These are phyloP conservation scores for Eupithecia exiguata DNA, from an alignment of 2,888 invertebrate genomes.

Conservation along the genomic window DNA sequence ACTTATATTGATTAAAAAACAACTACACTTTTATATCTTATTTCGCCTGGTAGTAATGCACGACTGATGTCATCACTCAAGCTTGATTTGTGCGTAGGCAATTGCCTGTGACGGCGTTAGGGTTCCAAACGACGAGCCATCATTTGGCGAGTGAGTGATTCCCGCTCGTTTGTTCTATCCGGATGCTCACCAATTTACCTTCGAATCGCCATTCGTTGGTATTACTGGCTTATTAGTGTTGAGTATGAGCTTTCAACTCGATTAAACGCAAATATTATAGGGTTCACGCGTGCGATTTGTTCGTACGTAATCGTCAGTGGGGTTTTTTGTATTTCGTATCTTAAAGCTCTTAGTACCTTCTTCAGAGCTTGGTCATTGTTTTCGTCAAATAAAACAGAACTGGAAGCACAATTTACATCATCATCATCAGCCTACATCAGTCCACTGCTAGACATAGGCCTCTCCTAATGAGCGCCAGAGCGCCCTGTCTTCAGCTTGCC, in stretches of 20 bases:
- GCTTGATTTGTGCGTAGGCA: constrained; percentile 28
- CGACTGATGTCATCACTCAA: not conserved
- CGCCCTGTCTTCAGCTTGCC: too few species aligned
- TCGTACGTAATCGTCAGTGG: not conserved
- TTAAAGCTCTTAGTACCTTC: not conserved
- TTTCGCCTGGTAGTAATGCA: not conserved
- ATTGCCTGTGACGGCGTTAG: constrained; percentile 33
- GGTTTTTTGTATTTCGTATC: too few species aligned
- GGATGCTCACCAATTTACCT: constrained; percentile 53
- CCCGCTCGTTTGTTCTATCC: constrained; percentile 55
- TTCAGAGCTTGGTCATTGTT: not conserved
- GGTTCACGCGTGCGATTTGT: not conserved
- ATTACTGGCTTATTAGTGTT: constrained; percentile 50
- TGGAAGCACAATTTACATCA: too few species aligned
- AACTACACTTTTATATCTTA: not conserved
- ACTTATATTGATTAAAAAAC: not conserved
- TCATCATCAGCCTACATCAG: too few species aligned
- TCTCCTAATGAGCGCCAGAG: too few species aligned
- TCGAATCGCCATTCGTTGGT: constrained; percentile 20
- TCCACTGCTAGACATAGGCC: too few species aligned
- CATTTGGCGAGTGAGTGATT: constrained; percentile 48
- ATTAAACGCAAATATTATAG: not conserved
- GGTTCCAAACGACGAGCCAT: constrained; percentile 39
- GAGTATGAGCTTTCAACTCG: constrained; percentile 45
- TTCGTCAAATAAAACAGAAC: not conserved